Evolutionary conservation across 1,140 invertebrate genomes (phyloP).

Genomic region (Penaeus japonicus): DNA sequence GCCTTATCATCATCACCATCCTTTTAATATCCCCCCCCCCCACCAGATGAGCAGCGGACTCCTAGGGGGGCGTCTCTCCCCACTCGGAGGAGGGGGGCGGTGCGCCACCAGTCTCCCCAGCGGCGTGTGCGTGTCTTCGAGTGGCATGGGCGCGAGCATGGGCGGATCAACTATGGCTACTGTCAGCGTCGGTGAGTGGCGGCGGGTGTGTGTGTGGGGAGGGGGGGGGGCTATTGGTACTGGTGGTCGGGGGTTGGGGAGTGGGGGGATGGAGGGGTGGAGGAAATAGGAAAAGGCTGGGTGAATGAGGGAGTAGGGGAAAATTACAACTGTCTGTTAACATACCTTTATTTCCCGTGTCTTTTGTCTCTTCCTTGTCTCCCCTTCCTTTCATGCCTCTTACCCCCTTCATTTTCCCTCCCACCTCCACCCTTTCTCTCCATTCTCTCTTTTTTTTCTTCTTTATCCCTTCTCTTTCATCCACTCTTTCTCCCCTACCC

Average conservation of each 20-base stretch:
- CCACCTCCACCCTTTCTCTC: background rate
- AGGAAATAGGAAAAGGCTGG: no score
- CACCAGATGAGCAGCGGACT: slow-evolving; percentile 8
- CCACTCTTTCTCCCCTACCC: no score
- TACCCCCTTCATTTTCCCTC: no score
- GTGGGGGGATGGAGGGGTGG: background rate
- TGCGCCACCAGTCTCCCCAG: slow-evolving; percentile 15
- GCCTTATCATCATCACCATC: background rate
- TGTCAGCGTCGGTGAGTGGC: slow-evolving; percentile 22
- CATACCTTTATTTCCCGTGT: background rate
- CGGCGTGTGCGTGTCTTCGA: slow-evolving; percentile 33
- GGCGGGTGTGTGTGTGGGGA: background rate
- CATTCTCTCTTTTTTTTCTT: no score
- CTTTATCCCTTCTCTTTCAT: no score
- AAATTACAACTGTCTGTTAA: background rate
- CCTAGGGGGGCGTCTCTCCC: slow-evolving; percentile 31
- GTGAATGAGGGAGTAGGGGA: background rate
- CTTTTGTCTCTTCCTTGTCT: background rate
- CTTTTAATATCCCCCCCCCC: background rate
- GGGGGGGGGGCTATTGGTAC: background rate
- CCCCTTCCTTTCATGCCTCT: background rate
- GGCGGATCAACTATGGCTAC: background rate
- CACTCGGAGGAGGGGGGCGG: background rate
- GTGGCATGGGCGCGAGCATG: background rate
- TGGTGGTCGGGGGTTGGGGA: background rate